Conservation (phyloP, 1,140 invertebrate species). For the Lasioglossum albipes region DNA sequence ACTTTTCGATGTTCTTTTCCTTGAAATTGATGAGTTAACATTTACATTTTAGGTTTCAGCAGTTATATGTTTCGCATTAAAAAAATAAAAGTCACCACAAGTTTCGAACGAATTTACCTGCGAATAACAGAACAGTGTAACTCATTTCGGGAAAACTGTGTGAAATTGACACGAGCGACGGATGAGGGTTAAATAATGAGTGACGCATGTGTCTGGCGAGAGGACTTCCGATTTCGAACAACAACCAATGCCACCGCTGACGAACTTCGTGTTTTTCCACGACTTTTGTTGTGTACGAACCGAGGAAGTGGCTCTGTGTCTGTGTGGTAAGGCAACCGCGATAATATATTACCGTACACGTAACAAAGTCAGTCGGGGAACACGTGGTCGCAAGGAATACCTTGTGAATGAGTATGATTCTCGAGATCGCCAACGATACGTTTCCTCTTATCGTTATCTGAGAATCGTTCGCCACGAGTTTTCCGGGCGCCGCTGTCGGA, state of each 20-base stretch:
- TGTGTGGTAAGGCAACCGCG: not conserved
- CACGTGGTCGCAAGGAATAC: constrained; percentile 22
- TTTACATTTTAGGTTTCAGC: too few relatives aligned
- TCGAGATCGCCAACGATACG: not conserved
- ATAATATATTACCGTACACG: constrained; percentile 30
- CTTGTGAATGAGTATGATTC: constrained; percentile 17
- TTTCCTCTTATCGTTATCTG: constrained; percentile 7
- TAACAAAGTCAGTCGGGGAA: constrained; percentile 23
- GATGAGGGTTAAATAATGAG: too few relatives aligned
- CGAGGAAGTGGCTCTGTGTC: not conserved
- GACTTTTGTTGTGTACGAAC: constrained; percentile 2
- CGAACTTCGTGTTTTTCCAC: constrained; percentile 43
- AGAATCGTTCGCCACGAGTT: too few relatives aligned
- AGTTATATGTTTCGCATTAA: too few relatives aligned
- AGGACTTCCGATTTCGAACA: not conserved
- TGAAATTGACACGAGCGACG: too few relatives aligned
- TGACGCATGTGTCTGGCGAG: too few relatives aligned
- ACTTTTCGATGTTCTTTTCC: too few relatives aligned
- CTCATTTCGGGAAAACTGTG: too few relatives aligned
- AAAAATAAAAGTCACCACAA: too few relatives aligned
- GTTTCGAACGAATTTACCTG: too few relatives aligned
- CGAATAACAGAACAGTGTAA: too few relatives aligned
- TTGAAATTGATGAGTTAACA: too few relatives aligned
- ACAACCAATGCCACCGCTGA: constrained; percentile 15
- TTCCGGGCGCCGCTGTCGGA: not conserved